Evolutionary conservation across 1,140 invertebrate species (phyloP).

Genomic region (Microplitis mediator): DNA sequence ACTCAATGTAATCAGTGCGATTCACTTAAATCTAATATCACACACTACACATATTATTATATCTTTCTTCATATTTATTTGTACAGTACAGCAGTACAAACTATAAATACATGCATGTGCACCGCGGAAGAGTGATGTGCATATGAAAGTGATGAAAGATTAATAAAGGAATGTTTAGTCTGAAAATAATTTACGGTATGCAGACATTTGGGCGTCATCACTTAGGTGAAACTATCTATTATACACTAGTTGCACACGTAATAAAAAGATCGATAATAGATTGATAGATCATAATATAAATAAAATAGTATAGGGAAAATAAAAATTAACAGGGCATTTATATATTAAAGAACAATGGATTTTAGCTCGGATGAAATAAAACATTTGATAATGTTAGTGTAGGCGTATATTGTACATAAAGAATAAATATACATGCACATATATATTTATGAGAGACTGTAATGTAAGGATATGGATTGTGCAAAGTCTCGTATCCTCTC

Average conservation of each 20-base stretch:
- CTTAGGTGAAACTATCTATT: too few species aligned
- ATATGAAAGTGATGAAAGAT: constrained; percentile 13
- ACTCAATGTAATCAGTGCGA: constrained; percentile 7
- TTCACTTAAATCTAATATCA: background rate
- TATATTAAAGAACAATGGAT: constrained; percentile 29
- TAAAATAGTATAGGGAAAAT: background rate
- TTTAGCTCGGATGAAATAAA: too few species aligned
- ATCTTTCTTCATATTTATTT: background rate
- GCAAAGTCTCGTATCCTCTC: constrained; percentile 30
- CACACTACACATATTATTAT: too few species aligned
- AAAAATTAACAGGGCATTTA: constrained; percentile 1
- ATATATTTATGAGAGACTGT: background rate
- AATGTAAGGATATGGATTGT: constrained; percentile 30
- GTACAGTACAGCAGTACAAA: background rate
- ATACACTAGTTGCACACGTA: too few species aligned
- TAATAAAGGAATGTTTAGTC: background rate
- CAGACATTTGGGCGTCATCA: constrained; percentile 10
- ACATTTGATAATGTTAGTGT: too few species aligned
- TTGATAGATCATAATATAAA: too few species aligned
- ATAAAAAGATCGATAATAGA: background rate
- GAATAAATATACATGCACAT: constrained; percentile 6
- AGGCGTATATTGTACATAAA: background rate
- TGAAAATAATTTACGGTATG: constrained; percentile 6
- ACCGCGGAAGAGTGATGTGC: background rate
- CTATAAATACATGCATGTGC: background rate